Base-by-base conservation (phyloP, 2,113 vertebrate species). In the Zapornia atra region DNA sequence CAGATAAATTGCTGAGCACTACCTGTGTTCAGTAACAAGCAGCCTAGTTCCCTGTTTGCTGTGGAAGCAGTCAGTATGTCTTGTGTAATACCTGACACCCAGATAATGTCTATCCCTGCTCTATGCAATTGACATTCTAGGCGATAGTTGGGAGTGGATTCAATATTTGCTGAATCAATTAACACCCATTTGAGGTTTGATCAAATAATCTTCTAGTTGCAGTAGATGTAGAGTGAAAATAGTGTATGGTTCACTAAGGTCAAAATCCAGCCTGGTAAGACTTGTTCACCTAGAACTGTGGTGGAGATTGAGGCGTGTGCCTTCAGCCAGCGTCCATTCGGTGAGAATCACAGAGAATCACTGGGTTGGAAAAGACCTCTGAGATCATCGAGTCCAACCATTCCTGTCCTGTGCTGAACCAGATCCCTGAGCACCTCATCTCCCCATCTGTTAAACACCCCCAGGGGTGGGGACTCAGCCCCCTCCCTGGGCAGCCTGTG, bases 161-260 rank as follows among this genome's bases (percentile, higher is more conserved):
- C 79, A 63, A 33, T 82, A 86, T 83, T 88, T 92, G 54, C 44
- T 93, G 85, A 78, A 69, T 90, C 83, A 73, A 63, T 90, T 93
- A 82, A 92, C 95, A 42, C 26, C 40, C 25, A 2, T 54, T 70
- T 77, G 54, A 54, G 14, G 31, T 80, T 73, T 54, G 63, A 64
- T 83, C 59, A 63, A 83, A 73, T 81, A 54, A 83, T 70, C 63
- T 82, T 66, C 44, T 46, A 82, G 40, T 28, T 64, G 57, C 61
- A 64, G 61, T 18, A 64, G 26, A 57, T 68, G 26, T 40, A 14
- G 11, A 51, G 28, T 21, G 36, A 77, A 59, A 76, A 65, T 4
- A 82, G 17, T 46, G 60, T 51, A 17, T 38, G 22, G 13, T 14
- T 33, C 54, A 75, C 90, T 48, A 40, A 16, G 22, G 25, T 54